Evolutionary conservation across 2,797 vertebrate genomes (phyloP).

Genomic region (Lutra lutra): DNA sequence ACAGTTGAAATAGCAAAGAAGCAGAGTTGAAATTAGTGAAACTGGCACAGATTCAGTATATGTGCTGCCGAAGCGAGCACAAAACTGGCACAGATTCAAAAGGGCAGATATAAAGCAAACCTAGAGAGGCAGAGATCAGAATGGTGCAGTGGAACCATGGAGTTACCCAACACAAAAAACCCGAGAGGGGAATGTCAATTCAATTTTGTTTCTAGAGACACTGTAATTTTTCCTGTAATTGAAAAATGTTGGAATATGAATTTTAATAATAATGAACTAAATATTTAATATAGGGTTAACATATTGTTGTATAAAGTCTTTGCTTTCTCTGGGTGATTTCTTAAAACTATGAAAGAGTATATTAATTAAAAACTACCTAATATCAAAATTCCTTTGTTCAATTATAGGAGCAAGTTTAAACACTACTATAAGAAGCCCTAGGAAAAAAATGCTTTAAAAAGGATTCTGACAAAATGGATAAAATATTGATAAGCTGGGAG

Average conservation of each 20-base stretch:
- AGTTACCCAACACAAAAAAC: neutral
- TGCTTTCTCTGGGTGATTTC: neutral
- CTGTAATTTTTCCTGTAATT: neutral
- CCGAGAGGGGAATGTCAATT: neutral
- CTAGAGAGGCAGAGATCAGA: no score
- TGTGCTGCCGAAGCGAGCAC: no score
- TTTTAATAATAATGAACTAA: slow-evolving; percentile 14
- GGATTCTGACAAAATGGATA: neutral
- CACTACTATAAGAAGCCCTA: neutral
- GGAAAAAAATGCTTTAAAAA: neutral
- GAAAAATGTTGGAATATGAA: neutral
- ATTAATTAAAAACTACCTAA: neutral
- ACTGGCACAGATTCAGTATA: neutral
- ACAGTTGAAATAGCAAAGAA: neutral
- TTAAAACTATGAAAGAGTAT: neutral
- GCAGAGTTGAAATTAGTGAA: neutral
- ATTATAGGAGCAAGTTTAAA: neutral
- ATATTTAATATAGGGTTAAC: neutral
- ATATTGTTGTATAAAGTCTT: neutral
- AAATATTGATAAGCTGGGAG: neutral
- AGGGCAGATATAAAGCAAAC: neutral
- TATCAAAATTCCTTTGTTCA: neutral
- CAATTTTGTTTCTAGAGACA: neutral
- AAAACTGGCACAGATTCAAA: neutral
- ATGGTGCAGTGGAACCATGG: neutral